phyloP scores from a whole-genome alignment of 2,888 invertebrate species.

The Cinara cedri region DNA sequence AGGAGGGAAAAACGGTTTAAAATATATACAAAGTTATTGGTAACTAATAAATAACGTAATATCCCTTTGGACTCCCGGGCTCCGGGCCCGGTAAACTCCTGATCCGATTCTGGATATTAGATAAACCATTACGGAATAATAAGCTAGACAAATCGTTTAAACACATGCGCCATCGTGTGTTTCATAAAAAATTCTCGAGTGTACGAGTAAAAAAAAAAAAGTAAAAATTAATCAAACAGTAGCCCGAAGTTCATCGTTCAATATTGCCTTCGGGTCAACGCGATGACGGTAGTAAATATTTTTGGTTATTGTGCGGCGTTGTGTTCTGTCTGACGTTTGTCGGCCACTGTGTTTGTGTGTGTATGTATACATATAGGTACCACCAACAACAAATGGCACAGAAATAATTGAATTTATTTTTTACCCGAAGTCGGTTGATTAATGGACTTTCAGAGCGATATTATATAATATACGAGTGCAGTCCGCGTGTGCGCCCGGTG shows the following conservation, averaged over 20 bases:
- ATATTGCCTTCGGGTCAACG: slow-evolving; percentile 4
- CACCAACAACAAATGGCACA: slow-evolving; percentile 19
- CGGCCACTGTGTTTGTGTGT: slow-evolving; percentile 35
- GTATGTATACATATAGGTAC: too few relatives aligned
- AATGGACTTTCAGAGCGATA: slow-evolving; percentile 28
- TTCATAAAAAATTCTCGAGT: not conserved
- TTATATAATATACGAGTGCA: too few relatives aligned
- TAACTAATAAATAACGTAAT: too few relatives aligned
- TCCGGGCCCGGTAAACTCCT: too few relatives aligned
- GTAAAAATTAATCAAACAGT: slow-evolving; percentile 39
- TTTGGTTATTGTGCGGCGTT: slow-evolving; percentile 25
- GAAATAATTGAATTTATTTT: slow-evolving; percentile 55
- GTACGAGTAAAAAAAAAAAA: not conserved
- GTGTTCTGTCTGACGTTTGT: slow-evolving; percentile 31
- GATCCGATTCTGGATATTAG: too few relatives aligned
- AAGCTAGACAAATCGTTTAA: too few relatives aligned
- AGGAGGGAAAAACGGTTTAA: too few relatives aligned
- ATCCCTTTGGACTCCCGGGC: too few relatives aligned
- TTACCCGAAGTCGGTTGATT: slow-evolving; percentile 46
- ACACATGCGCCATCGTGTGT: too few relatives aligned
- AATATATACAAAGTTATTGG: too few relatives aligned
- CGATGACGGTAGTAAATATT: slow-evolving; percentile 3
- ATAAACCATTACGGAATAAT: too few relatives aligned
- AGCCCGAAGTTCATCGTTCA: slow-evolving; percentile 13
- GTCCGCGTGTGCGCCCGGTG: slow-evolving; percentile 16